A percentile compares a stretch with the other conserved stretches of the same genome.
Evolutionary conservation across 1,140 invertebrate genomes (phyloP).

Genomic region (Nebria ingens): DNA sequence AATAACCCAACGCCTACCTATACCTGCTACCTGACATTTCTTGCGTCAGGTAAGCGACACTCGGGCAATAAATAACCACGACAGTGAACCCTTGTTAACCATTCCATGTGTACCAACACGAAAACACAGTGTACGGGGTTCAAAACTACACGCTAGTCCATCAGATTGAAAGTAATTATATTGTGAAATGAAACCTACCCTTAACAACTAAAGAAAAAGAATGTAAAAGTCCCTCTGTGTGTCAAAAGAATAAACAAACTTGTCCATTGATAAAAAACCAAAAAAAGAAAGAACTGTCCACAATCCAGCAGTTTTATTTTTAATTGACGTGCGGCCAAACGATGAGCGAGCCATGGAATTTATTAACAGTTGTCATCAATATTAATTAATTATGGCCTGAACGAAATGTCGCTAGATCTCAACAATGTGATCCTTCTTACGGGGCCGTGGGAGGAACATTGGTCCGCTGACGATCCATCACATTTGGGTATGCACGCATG

Average conservation of each 20-base stretch:
- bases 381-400: conserved; percentile 20
- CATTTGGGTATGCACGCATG: neutral
- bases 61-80: conserved; percentile 6
- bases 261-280: conserved; percentile 18
- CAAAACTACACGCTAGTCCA: neutral
- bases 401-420: neutral
- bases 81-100: conserved; percentile 7
- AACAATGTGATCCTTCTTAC: neutral
- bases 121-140: neutral
- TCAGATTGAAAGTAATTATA: conserved; percentile 13
- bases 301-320: conserved; percentile 21
- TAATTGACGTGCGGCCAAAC: conserved; percentile 21
- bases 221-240: too few relatives aligned
- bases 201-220: neutral
- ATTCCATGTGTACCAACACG: conserved; percentile 18
- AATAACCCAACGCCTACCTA: conserved; percentile 7
- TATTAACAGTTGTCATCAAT: conserved; percentile 21
- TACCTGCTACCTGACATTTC: conserved; percentile 9
- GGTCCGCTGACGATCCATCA: conserved; percentile 1
- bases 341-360: conserved; percentile 16
- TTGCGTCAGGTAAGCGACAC: conserved; percentile 3
- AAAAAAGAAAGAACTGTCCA: too few relatives aligned
- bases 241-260: conserved; percentile 23
- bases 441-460: neutral
- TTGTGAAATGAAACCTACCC: conserved; percentile 13